Percentiles rank a stretch among this genome's conserved stretches.
These are phyloP conservation scores for Gyrodactylus salaris DNA, from an alignment of 1,140 invertebrate species.

Conservation along the genomic window DNA sequence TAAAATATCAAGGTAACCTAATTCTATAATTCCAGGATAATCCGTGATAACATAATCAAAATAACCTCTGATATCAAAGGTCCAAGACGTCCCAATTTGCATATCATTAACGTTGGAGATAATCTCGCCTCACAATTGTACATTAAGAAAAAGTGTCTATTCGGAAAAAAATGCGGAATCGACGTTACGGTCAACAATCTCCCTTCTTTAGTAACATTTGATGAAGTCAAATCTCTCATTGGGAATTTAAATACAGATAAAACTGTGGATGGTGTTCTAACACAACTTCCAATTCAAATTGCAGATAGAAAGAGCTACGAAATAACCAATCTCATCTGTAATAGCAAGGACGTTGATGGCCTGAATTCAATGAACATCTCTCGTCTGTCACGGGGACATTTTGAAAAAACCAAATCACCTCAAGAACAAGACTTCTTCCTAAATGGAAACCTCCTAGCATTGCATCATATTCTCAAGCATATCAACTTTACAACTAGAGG, in stretches of 20 bases:
- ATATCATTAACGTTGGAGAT: background rate
- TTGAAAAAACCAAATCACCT: constrained; percentile 15
- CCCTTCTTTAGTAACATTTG: background rate
- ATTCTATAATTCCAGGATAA: no score
- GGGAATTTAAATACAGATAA: background rate
- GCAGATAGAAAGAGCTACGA: constrained; percentile 43
- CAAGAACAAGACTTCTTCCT: background rate
- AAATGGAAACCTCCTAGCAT: background rate
- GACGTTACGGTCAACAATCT: background rate
- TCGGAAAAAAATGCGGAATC: background rate
- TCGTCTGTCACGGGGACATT: constrained; percentile 30
- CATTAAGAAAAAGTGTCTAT: background rate
- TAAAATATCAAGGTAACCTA: no score
- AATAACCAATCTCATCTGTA: constrained; percentile 47
- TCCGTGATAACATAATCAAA: background rate
- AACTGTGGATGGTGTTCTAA: background rate
- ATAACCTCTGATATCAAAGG: background rate
- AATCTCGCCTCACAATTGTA: background rate
- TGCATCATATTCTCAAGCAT: constrained; percentile 26
- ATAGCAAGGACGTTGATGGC: constrained; percentile 77
- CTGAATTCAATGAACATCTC: constrained; percentile 58
- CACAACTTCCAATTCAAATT: background rate
- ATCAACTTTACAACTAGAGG: constrained; percentile 49
- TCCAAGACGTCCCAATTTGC: background rate
- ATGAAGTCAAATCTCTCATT: background rate